phyloP scores from a whole-genome alignment of 2,113 vertebrate species.

The Arenaria interpres region DNA sequence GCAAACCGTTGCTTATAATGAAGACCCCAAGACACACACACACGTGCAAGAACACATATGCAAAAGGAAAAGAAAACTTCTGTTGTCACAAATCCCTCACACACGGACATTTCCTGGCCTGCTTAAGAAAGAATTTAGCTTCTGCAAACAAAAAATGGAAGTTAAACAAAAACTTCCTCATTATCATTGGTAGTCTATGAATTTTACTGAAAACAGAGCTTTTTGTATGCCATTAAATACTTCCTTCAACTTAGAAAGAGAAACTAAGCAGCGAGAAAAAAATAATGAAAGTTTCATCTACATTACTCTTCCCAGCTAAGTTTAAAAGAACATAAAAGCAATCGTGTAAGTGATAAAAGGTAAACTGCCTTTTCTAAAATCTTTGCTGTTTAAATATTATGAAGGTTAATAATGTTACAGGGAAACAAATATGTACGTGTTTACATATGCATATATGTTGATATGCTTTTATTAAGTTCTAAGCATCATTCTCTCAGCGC shows the following conservation, averaged over 20 bases:
- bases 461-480: neutral
- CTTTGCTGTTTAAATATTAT: neutral
- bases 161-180: neutral
- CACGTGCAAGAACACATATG: rapidly evolving
- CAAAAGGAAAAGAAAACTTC: neutral
- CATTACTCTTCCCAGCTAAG: neutral
- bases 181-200: neutral
- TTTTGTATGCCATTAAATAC: neutral
- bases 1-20: neutral
- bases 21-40: neutral
- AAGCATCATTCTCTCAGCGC: neutral
- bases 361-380: neutral
- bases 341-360: neutral
- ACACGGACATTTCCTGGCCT: neutral
- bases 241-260: neutral
- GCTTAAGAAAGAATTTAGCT: neutral
- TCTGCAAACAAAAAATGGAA: neutral
- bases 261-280: neutral
- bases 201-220: neutral
- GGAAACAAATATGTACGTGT: neutral
- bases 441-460: neutral
- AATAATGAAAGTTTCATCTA: neutral
- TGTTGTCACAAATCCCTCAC: neutral
- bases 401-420: neutral
- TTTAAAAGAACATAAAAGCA: neutral